Conservation (phyloP, 2,888 invertebrate genomes). For the Eudasyphora cyanicolor region DNA sequence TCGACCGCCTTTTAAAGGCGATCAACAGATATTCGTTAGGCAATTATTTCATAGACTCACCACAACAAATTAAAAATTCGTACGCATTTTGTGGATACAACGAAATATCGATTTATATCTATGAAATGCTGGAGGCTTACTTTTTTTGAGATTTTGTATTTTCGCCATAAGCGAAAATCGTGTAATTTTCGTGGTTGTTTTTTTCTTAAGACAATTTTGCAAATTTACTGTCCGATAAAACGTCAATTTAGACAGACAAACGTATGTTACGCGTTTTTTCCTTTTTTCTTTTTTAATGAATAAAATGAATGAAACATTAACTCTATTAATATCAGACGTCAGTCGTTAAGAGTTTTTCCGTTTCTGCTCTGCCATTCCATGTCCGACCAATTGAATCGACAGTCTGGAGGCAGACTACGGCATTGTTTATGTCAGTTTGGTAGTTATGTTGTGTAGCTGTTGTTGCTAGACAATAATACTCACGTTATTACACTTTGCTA, state of each 20-base stretch:
- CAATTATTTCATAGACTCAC: background rate
- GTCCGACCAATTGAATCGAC: constrained; percentile 6
- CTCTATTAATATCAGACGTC: constrained; percentile 39
- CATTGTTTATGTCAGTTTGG: constrained; percentile 16
- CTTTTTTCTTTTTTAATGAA: constrained; percentile 4
- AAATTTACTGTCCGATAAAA: background rate
- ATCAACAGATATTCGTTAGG: background rate
- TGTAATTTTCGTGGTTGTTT: background rate
- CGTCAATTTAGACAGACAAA: background rate
- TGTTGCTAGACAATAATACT: background rate
- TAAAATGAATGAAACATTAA: constrained; percentile 3
- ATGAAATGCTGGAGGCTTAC: constrained; percentile 28
- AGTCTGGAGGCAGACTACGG: constrained; percentile 27
- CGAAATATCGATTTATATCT: background rate
- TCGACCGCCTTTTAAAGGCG: background rate
- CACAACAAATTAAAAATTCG: background rate
- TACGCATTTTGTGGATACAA: constrained; percentile 1
- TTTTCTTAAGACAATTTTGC: constrained; percentile 9
- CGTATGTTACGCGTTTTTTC: no score
- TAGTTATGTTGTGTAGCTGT: background rate
- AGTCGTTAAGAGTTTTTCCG: background rate
- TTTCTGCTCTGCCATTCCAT: background rate
- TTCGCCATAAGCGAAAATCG: background rate
- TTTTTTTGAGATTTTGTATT: background rate
- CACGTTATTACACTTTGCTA: constrained; percentile 9